phyloP scores from a whole-genome alignment of 1,140 invertebrate species.

The Lanistes nyassanus region DNA sequence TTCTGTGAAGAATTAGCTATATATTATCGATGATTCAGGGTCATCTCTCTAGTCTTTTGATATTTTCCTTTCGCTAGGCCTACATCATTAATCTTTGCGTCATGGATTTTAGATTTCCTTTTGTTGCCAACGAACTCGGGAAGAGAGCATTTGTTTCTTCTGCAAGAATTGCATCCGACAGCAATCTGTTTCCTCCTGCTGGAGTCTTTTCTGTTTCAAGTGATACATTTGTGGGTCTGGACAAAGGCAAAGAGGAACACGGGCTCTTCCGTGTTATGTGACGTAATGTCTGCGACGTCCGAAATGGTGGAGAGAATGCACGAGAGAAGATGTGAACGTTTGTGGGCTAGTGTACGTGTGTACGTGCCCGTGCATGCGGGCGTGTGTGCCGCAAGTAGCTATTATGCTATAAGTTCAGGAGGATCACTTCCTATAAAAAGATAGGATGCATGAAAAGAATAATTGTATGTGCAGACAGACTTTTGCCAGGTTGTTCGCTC shows the following conservation, averaged over 20 bases:
- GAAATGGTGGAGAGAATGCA: too few relatives aligned
- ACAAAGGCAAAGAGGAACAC: not conserved
- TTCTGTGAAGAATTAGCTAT: too few relatives aligned
- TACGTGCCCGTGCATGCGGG: constrained; percentile 7
- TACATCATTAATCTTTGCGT: too few relatives aligned
- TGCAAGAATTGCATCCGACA: not conserved
- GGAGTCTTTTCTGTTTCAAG: not conserved
- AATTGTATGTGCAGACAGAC: not conserved
- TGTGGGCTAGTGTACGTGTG: constrained; percentile 2
- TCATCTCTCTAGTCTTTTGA: too few relatives aligned
- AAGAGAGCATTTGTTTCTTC: not conserved
- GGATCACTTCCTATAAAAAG: not conserved
- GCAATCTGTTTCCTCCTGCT: not conserved
- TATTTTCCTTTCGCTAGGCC: too few relatives aligned
- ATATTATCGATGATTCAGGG: too few relatives aligned
- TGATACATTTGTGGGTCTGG: too few relatives aligned
- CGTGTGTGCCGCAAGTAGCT: not conserved
- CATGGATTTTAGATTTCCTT: not conserved
- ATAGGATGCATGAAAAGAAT: not conserved
- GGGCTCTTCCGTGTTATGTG: not conserved
- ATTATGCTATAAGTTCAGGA: not conserved
- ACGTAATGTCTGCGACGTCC: not conserved
- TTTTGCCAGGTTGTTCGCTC: not conserved
- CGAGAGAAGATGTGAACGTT: constrained; percentile 3
- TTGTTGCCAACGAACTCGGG: not conserved